Evolutionary conservation across 2,888 invertebrate species (phyloP).

Genomic region (Tetranychus piercei): DNA sequence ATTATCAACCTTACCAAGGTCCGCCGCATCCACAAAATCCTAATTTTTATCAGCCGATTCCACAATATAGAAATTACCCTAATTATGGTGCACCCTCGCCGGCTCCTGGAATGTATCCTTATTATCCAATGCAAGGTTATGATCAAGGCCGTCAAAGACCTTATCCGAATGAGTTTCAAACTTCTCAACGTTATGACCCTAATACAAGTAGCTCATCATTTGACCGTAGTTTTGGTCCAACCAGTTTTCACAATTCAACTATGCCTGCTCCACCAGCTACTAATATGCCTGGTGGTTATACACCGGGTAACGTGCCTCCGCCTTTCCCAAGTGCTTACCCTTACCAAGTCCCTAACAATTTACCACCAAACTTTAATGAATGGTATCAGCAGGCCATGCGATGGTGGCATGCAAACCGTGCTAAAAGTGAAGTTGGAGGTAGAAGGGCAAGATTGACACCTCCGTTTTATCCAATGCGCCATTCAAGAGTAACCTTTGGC

Average conservation of each 20-base stretch:
- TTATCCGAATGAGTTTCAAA: background rate
- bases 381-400: background rate
- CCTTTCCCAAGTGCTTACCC: background rate
- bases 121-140: background rate
- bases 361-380: background rate
- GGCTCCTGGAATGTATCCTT: background rate
- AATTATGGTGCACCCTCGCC: background rate
- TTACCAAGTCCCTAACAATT: background rate
- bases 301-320: background rate
- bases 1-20: background rate
- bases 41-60: background rate
- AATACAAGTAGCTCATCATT: background rate
- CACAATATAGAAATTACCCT: background rate
- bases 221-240: background rate
- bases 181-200: background rate
- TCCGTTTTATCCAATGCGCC: background rate
- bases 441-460: constrained; percentile 8
- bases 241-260: background rate
- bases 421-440: background rate
- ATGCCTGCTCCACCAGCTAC: background rate
- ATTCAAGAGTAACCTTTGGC: constrained; percentile 12
- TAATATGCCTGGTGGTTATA: background rate
- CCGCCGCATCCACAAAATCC: background rate
- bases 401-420: background rate
- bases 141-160: background rate